Conservation (phyloP, 2,888 invertebrate genomes). For the Phanerotoma sp. region DNA sequence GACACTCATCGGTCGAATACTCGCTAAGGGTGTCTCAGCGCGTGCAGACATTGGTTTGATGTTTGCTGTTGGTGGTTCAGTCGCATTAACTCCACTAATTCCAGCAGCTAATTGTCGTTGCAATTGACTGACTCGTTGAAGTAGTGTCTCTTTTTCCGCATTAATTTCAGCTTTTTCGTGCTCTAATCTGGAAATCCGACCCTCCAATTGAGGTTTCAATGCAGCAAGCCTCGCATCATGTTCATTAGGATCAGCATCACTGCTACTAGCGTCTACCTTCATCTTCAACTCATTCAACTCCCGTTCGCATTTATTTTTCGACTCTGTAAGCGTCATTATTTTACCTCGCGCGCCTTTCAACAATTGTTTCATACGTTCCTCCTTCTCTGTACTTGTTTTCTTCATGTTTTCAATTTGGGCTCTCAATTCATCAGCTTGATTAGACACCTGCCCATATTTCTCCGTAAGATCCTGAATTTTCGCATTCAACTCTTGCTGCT, state of each 20-base stretch:
- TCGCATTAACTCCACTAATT: slow-evolving; percentile 62
- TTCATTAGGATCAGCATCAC: slow-evolving; percentile 50
- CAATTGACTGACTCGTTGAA: slow-evolving; percentile 69
- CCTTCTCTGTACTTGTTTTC: slow-evolving; percentile 63
- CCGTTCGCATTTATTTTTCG: slow-evolving; percentile 62
- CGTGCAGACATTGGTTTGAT: slow-evolving; percentile 92
- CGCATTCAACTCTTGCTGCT: slow-evolving; percentile 41
- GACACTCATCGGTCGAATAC: slow-evolving; percentile 84
- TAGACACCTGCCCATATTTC: slow-evolving; percentile 59
- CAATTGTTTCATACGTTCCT: slow-evolving; percentile 67
- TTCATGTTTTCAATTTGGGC: slow-evolving; percentile 67
- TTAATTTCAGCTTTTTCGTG: slow-evolving; percentile 71
- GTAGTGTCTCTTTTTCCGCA: slow-evolving; percentile 69
- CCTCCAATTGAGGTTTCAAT: slow-evolving; percentile 71
- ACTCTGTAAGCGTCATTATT: slow-evolving; percentile 72
- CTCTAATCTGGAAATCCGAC: slow-evolving; percentile 68
- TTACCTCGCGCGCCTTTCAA: slow-evolving; percentile 74
- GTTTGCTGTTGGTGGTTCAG: slow-evolving; percentile 81
- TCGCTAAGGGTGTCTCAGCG: slow-evolving; percentile 84
- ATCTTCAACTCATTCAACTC: slow-evolving; percentile 49
- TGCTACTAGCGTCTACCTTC: slow-evolving; percentile 43
- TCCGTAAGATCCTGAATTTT: slow-evolving; percentile 52
- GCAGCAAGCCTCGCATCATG: slow-evolving; percentile 60
- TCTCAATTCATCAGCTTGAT: slow-evolving; percentile 67
- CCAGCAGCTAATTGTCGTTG: slow-evolving; percentile 71